These are phyloP conservation scores for Colostygia pectinataria DNA, from an alignment of 2,888 invertebrate genomes.

Conservation along the genomic window DNA sequence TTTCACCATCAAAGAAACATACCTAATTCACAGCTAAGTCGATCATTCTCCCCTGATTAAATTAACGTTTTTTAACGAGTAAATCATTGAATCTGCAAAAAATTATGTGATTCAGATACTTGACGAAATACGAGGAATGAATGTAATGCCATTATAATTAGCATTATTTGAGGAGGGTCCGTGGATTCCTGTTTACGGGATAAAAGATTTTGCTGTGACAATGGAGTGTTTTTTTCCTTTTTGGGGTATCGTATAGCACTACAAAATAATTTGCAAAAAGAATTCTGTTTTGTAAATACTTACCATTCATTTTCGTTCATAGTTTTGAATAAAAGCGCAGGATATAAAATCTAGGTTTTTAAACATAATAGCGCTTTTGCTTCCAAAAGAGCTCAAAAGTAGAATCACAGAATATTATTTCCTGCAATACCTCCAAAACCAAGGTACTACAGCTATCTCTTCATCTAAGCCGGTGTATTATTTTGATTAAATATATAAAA, in stretches of 20 bases:
- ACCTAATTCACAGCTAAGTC: not conserved
- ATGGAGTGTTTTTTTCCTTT: conserved; percentile 60
- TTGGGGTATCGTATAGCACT: conserved; percentile 29
- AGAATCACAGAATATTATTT: no score
- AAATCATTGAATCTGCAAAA: conserved; percentile 61
- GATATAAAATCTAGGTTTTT: no score
- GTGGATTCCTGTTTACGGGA: conserved; percentile 77
- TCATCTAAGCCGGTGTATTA: no score
- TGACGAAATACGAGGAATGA: conserved; percentile 76
- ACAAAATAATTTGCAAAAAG: not conserved
- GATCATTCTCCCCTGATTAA: conserved; percentile 49
- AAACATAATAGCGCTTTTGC: no score
- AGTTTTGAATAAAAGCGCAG: no score
- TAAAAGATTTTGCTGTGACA: conserved; percentile 75
- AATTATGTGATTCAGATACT: conserved; percentile 69
- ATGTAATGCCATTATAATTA: conserved; percentile 82
- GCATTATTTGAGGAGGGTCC: conserved; percentile 77
- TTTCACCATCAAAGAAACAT: not conserved
- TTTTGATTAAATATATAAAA: no score
- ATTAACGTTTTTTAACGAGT: conserved; percentile 66
- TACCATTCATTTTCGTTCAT: no score
- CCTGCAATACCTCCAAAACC: no score
- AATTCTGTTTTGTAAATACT: no score
- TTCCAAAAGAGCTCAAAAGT: no score
- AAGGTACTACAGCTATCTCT: no score